Conservation (phyloP, 2,888 invertebrate species). For the Minunthozetes semirufus region DNA sequence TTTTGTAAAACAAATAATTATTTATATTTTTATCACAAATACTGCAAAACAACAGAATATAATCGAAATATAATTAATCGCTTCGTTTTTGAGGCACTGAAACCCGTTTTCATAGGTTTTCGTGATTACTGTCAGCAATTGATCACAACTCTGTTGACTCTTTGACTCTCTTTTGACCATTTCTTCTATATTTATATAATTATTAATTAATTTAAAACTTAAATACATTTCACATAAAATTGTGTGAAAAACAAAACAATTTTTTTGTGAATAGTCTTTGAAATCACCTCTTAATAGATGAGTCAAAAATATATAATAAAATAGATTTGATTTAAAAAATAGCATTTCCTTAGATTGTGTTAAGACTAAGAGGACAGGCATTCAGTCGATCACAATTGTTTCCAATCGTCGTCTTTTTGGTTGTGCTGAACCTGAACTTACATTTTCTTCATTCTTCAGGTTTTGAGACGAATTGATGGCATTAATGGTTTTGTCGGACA, state of each 20-base stretch:
- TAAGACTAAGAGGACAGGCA: not conserved
- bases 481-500: not conserved
- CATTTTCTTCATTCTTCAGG: not conserved
- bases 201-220: too few relatives aligned
- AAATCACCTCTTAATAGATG: too few relatives aligned
- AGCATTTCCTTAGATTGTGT: not conserved
- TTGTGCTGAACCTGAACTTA: conserved; percentile 9
- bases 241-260: too few relatives aligned
- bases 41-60: conserved; percentile 1
- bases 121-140: not conserved
- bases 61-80: not conserved
- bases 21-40: conserved; percentile 21
- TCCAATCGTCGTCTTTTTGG: conserved; percentile 29
- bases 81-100: not conserved
- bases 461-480: not conserved
- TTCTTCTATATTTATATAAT: too few relatives aligned
- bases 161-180: too few relatives aligned
- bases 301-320: too few relatives aligned
- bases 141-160: too few relatives aligned
- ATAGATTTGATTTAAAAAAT: not conserved
- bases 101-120: conserved; percentile 1
- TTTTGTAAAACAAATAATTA: conserved; percentile 6
- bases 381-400: conserved; percentile 36
- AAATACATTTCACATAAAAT: too few relatives aligned
- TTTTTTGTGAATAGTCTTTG: too few relatives aligned